These are phyloP conservation scores for Columba janthina DNA, from an alignment of 2,113 vertebrate genomes.

Conservation along the genomic window DNA sequence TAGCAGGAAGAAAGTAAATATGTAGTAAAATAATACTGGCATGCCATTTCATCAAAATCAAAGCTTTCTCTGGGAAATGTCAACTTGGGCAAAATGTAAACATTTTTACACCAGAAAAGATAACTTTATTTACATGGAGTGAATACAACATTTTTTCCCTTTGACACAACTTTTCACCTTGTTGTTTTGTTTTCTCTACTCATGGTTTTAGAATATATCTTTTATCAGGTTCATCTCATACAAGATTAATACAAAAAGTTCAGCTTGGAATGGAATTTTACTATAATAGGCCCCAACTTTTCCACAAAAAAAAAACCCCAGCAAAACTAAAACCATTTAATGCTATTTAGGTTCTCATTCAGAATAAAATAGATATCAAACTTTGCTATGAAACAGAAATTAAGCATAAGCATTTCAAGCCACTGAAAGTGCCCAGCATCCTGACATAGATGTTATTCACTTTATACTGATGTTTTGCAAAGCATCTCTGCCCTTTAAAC, in stretches of 20 bases:
- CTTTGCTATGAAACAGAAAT: not conserved
- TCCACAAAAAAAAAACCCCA: not conserved
- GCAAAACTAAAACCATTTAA: not conserved
- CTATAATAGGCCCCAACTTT: not conserved
- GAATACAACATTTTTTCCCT: not conserved
- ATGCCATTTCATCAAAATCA: not conserved
- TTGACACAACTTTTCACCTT: not conserved
- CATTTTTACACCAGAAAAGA: not conserved
- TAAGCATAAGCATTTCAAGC: not conserved
- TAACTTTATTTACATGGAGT: not conserved
- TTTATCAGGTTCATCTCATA: not conserved
- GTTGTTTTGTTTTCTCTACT: not conserved
- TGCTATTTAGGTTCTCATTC: not conserved
- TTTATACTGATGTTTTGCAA: not conserved
- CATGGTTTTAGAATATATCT: not conserved
- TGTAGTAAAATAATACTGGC: not conserved
- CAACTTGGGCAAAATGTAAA: not conserved
- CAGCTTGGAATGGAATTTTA: not conserved
- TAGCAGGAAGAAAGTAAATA: not conserved
- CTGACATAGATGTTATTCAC: not conserved
- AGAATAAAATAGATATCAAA: not conserved
- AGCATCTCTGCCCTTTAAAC: not conserved
- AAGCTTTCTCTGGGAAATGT: not conserved
- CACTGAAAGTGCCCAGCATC: not conserved
- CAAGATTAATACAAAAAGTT: not conserved